Percentiles rank a stretch among this genome's conserved stretches.
Evolutionary conservation across 2,113 vertebrate species (phyloP).

Genomic region (Probosciger aterrimus): DNA sequence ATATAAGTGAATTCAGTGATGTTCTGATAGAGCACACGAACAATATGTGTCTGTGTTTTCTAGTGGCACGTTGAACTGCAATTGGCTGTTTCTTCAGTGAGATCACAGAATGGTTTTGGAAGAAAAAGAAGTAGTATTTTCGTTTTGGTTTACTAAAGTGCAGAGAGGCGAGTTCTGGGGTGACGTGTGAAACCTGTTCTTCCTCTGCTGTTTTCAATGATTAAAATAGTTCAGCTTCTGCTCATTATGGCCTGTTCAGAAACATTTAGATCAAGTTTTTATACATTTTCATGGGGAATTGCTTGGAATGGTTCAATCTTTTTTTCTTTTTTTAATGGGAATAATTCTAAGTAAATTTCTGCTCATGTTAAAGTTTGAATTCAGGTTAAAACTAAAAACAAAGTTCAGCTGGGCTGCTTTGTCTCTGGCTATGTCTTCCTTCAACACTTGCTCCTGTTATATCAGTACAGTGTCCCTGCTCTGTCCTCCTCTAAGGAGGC

Average conservation of each 20-base stretch:
- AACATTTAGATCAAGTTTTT: neutral
- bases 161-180: neutral
- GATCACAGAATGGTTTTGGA: neutral
- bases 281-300: neutral
- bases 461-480: neutral
- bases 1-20: neutral
- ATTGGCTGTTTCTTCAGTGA: neutral
- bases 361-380: neutral
- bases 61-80: neutral
- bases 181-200: slow-evolving; percentile 9
- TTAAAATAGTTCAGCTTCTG: neutral
- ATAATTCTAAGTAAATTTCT: neutral
- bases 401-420: neutral
- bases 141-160: neutral
- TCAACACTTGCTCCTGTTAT: neutral
- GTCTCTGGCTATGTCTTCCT: neutral
- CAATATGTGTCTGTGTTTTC: neutral
- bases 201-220: neutral
- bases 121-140: neutral
- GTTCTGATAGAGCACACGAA: neutral
- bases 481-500: neutral
- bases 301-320: neutral
- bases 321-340: neutral
- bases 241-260: neutral
- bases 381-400: neutral